phyloP scores from a whole-genome alignment of 2,113 vertebrate genomes.

The Australoheros scitulus region DNA sequence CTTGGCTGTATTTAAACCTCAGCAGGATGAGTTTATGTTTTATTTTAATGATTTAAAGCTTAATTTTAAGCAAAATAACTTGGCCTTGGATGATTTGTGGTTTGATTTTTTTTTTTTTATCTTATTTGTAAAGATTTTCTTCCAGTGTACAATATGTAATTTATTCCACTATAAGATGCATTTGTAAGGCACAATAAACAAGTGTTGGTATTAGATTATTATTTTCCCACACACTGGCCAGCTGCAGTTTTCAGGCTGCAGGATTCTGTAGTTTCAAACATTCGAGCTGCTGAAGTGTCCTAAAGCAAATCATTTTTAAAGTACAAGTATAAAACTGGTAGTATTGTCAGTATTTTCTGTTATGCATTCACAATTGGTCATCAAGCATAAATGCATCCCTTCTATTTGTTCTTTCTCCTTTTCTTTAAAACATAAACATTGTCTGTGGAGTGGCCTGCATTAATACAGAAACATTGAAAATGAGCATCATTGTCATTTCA shows the following conservation, averaged over 20 bases:
- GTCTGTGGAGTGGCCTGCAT: neutral
- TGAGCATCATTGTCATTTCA: too few relatives aligned
- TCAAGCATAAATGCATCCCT: neutral
- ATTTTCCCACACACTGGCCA: neutral
- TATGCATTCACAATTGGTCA: neutral
- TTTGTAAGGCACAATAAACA: neutral
- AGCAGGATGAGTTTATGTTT: neutral
- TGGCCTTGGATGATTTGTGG: neutral
- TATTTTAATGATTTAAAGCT: neutral
- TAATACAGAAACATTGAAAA: neutral
- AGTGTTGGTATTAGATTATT: accelerated
- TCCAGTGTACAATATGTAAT: neutral
- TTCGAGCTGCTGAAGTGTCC: neutral
- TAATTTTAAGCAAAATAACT: neutral
- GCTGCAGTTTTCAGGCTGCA: neutral
- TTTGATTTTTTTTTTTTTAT: neutral
- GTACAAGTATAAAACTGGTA: neutral
- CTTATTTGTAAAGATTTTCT: neutral
- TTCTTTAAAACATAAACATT: neutral
- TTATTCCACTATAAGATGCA: neutral
- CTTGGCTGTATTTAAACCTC: neutral
- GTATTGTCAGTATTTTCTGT: neutral
- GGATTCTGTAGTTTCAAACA: neutral
- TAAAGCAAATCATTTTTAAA: neutral
- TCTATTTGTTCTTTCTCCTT: neutral